Percentiles rank a stretch among this genome's conserved stretches.
These are phyloP conservation scores for Lithophane semibrunnea DNA, from an alignment of 2,888 invertebrate genomes.

Conservation along the genomic window DNA sequence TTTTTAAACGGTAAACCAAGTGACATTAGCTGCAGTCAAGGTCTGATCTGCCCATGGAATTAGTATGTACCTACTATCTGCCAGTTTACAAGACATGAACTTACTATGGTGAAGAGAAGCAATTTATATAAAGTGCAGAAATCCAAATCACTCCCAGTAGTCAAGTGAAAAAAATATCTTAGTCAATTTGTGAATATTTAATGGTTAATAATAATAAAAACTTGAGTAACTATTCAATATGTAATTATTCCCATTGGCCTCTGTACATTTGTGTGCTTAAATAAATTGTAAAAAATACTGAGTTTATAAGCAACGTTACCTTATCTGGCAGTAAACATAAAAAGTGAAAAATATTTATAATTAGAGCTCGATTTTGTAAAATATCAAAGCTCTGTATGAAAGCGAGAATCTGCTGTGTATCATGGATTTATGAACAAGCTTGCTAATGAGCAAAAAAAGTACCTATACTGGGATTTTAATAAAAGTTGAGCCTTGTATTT, in stretches of 20 bases:
- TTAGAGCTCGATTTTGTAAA: slow-evolving; percentile 16
- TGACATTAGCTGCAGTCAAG: not conserved
- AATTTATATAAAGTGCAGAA: not conserved
- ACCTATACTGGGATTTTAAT: slow-evolving; percentile 1
- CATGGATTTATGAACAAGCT: slow-evolving; percentile 39
- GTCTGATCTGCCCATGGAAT: not conserved
- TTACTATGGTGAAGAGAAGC: not conserved
- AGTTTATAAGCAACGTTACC: too few relatives aligned
- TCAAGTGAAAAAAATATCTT: not conserved
- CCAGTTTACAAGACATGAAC: not conserved
- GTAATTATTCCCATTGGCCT: too few relatives aligned
- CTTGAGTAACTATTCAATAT: too few relatives aligned
- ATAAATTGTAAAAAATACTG: not conserved
- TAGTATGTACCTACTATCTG: too few relatives aligned
- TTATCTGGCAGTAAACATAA: not conserved
- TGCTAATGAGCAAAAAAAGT: slow-evolving; percentile 48
- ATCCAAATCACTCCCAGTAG: not conserved
- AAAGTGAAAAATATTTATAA: slow-evolving; percentile 14
- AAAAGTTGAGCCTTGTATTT: not conserved
- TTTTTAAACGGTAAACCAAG: not conserved
- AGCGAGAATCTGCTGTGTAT: slow-evolving; percentile 26
- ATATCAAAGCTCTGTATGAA: slow-evolving; percentile 27
- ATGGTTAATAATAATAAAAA: not conserved
- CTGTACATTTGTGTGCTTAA: too few relatives aligned
- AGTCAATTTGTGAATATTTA: not conserved